Percentiles rank a stretch among this genome's conserved stretches.
Conservation (phyloP, 2,797 vertebrate genomes). For the Margarornis squamiger region DNA sequence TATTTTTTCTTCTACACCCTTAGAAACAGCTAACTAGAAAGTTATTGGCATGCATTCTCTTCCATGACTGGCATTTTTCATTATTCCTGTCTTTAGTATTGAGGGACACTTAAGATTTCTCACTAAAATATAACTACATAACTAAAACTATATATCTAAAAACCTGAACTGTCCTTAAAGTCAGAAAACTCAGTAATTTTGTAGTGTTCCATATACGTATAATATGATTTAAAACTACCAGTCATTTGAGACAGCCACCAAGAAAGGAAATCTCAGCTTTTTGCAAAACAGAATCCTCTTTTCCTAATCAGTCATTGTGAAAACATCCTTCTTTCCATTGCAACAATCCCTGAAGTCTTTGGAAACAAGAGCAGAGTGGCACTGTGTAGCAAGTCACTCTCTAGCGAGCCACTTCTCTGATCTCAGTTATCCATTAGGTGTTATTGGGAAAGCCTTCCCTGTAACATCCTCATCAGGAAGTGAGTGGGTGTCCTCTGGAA, state of each 20-base stretch:
- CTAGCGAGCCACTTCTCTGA: neutral
- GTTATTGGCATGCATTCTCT: constrained; percentile 68
- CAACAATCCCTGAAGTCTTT: neutral
- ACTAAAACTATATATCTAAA: constrained; percentile 8
- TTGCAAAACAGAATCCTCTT: neutral
- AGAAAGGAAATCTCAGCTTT: neutral
- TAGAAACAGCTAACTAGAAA: constrained; percentile 77
- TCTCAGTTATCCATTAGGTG: constrained; percentile 53
- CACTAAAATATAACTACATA: constrained; percentile 72
- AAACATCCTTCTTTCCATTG: neutral
- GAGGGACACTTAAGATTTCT: constrained; percentile 79
- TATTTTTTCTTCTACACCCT: constrained; percentile 66
- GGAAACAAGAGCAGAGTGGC: neutral
- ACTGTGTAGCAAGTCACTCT: neutral
- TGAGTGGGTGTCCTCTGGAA: neutral
- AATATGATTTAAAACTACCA: neutral
- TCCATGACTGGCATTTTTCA: constrained; percentile 79
- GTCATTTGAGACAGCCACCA: neutral
- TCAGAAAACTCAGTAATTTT: neutral
- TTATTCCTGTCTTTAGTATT: constrained; percentile 79
- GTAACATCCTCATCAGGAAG: neutral
- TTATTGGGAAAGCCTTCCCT: neutral
- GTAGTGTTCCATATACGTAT: neutral
- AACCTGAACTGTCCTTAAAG: constrained; percentile 74
- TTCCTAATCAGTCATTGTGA: neutral